Evolutionary conservation across 2,797 vertebrate genomes (phyloP), one percentile per base, ranked within the genome.

Genomic region (Gambusia yucatana): DNA sequence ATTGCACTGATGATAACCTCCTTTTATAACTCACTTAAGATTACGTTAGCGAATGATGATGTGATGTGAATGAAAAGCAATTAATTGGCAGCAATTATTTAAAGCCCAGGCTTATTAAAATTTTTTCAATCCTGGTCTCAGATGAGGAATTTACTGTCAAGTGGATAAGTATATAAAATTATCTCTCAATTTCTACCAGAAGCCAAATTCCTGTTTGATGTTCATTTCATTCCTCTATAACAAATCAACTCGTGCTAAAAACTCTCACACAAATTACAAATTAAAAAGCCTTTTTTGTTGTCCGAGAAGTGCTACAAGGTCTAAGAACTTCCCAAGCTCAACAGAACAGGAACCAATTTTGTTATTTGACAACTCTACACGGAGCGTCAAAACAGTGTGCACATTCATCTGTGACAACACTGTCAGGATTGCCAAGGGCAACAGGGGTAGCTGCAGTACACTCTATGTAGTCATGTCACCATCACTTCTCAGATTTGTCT

Each of bases 371-470:
- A 89, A 84, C 55, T 86, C 88, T 67, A 70, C 87, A 88, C 78
- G 79, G 81, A 5, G 85, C 86, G 92, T 91, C 90, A 92, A 90
- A 91, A 89, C 89, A 88, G 67, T 71, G 87, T 77, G 86, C 73
- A 89, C 91, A 89, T 90, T 91, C 93, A 92, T 92, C 93, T 88
- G 47, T 87, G 87, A 91, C 91, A 91, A 91, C 85, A 83, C 73
- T 91, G 91, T 88, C 86, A 92, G 89, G 87, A 88, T 82, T 76
- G 90, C 93, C 88, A 75, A 89, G 91, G 93, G 91, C 91, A 84
- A 88, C 82, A 33, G 63, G 86, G 88, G 83, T 89, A 87, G 84
- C 89, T 84, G 88, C 88, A 82, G 84, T 65, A 71, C 86, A 84
- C 90, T 88, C 88, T 47, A 63, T 79, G 41, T 89, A 89, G 86